Evolutionary conservation across 2,888 invertebrate species (phyloP).

Genomic region (Eupithecia dodoneata): DNA sequence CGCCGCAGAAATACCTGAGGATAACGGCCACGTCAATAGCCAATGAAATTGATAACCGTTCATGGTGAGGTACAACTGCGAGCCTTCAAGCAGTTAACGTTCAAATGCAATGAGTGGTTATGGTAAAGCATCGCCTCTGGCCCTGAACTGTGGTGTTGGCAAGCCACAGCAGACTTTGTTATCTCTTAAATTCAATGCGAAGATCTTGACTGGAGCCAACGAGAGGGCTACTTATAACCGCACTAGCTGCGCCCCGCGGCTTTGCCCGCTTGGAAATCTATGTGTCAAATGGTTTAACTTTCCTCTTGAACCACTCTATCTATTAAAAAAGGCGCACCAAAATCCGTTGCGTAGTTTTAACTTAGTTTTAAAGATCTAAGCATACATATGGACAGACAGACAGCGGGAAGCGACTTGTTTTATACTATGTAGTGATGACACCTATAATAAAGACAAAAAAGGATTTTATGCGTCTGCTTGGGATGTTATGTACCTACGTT

Average conservation of each 20-base stretch:
- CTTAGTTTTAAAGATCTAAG: no score
- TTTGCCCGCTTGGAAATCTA: no score
- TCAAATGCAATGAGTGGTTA: constrained; percentile 43
- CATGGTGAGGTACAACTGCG: constrained; percentile 44
- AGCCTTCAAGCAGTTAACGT: constrained; percentile 45
- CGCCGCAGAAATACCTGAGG: constrained; percentile 46
- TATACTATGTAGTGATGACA: constrained; percentile 6
- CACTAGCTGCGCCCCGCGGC: neutral
- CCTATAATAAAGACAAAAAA: constrained; percentile 34
- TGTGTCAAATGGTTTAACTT: no score
- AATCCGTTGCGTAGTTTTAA: no score
- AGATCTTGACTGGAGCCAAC: constrained; percentile 22
- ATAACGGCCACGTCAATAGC: constrained; percentile 54
- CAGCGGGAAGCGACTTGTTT: no score
- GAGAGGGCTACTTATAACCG: constrained; percentile 21
- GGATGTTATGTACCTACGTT: constrained; percentile 51
- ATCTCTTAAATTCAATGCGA: constrained; percentile 32
- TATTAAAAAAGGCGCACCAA: no score
- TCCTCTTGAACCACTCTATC: no score
- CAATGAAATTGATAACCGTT: constrained; percentile 60
- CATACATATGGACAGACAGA: no score
- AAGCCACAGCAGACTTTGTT: constrained; percentile 38
- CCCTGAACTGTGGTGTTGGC: constrained; percentile 43
- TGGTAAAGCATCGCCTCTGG: constrained; percentile 39
- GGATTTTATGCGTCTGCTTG: constrained; percentile 33